Evolutionary conservation across 2,888 invertebrate genomes (phyloP).

Genomic region (Acrobasis repandana): DNA sequence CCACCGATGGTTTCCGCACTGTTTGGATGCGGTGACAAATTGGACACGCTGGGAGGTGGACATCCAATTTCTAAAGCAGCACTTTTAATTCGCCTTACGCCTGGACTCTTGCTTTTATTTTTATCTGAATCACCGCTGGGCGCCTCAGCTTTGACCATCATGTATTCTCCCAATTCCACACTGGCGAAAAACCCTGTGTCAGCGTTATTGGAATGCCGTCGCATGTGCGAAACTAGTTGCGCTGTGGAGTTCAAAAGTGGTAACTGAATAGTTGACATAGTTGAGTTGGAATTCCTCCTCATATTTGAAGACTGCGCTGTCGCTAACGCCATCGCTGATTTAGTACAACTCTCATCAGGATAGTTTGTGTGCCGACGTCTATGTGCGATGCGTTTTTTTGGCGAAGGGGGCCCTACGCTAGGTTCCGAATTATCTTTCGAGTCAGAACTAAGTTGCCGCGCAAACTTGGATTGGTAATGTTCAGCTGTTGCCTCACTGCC

Average conservation of each 20-base stretch:
- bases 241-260: constrained; percentile 78
- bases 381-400: constrained; percentile 68
- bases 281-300: constrained; percentile 84
- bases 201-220: constrained; percentile 85
- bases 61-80: constrained; percentile 88
- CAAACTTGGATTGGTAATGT: constrained; percentile 78
- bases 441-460: constrained; percentile 79
- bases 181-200: constrained; percentile 83
- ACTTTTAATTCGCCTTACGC: constrained; percentile 87
- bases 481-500: constrained; percentile 68
- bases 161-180: constrained; percentile 78
- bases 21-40: constrained; percentile 91
- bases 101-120: constrained; percentile 82
- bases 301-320: constrained; percentile 76
- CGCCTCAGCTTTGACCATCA: constrained; percentile 79
- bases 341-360: constrained; percentile 75
- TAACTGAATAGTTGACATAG: constrained; percentile 84
- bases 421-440: constrained; percentile 79
- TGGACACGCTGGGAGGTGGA: constrained; percentile 86
- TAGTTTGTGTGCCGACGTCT: constrained; percentile 71
- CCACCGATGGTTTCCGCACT: constrained; percentile 90
- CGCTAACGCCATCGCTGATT: constrained; percentile 75
- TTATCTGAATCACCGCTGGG: constrained; percentile 70
- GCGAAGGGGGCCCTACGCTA: constrained; percentile 74
- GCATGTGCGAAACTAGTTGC: constrained; percentile 76